Evolutionary conservation across 2,113 vertebrate species (phyloP), one percentile per base, ranked within the genome.

Genomic region (Odobenus rosmarus): DNA sequence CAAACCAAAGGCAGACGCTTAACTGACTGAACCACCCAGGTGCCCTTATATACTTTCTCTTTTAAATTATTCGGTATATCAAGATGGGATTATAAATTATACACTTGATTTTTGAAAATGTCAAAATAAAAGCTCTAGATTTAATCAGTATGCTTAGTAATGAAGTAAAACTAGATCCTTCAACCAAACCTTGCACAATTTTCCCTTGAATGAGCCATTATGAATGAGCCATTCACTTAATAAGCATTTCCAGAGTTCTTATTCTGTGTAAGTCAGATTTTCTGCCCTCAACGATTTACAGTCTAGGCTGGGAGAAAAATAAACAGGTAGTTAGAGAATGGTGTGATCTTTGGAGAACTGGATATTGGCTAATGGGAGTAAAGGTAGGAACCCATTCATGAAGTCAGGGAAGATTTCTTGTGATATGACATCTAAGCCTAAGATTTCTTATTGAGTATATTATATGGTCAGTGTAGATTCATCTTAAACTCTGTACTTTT

Each of bases 121-220:
- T 89, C 13, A 33, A 36, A 81, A 16, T 80, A 80, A 62, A 61
- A 91, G 13, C 62, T 87, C 28, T 55, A 39, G 19, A 26, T 88
- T 94, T 93, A 87, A 83, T 53, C 69, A 36, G 23, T 72, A n/a
- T 87, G 31, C 36, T 93, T 85, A 86, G 72, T 87, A 82, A 69
- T 69, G 23, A 94, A 46, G 28, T 64, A 76, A 80, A 86, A 64
- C 13, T 55, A 64, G n/a, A 55, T 46, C 10, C 62, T 64, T 64
- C 33, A n/a, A 71, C 26, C 36, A 62, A 64, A 57, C 36, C 36
- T 93, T 87, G 10, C 1, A 28, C 14, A 81, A 55, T 80, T 62
- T 81, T 46, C 26, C 36, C 3, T 69, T 72, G 46, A 90, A 26
- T 85, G 71, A 46, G 7, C 46, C 46, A 46, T 46, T 46, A 46